Conservation (phyloP, 2,797 vertebrate species). For the Brachyalestes nurse region DNA sequence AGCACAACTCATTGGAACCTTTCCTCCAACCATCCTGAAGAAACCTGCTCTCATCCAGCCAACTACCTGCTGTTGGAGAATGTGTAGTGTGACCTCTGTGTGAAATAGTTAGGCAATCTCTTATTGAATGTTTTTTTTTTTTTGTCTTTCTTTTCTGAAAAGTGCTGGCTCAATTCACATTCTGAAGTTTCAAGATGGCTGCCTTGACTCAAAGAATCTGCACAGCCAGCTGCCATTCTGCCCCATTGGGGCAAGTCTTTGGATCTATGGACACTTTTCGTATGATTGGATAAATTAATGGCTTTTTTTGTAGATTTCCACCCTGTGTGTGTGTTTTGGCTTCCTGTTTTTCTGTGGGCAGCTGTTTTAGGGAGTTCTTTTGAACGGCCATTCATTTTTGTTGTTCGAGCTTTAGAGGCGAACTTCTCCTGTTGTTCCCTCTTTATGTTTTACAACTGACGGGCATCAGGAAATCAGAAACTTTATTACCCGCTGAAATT, state of each 20-base stretch:
- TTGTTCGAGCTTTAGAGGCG: slow-evolving; percentile 82
- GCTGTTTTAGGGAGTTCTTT: slow-evolving; percentile 82
- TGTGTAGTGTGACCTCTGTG: slow-evolving; percentile 73
- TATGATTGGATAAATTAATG: slow-evolving; percentile 68
- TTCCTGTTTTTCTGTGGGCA: slow-evolving; percentile 87
- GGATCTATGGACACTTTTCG: slow-evolving; percentile 69
- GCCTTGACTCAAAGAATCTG: slow-evolving; percentile 53
- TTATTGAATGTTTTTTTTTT: slow-evolving; percentile 62
- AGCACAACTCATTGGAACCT: slow-evolving; percentile 38
- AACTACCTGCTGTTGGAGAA: slow-evolving; percentile 79
- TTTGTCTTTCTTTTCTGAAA: slow-evolving; percentile 66
- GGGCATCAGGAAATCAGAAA: slow-evolving; percentile 72
- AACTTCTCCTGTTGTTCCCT: slow-evolving; percentile 71
- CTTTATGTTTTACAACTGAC: slow-evolving; percentile 77
- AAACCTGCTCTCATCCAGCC: slow-evolving; percentile 53
- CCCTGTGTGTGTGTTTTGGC: slow-evolving; percentile 67
- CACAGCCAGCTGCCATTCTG: slow-evolving; percentile 54
- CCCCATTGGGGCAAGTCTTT: slow-evolving; percentile 64
- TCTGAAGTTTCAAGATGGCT: slow-evolving; percentile 70
- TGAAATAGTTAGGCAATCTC: slow-evolving; percentile 66
- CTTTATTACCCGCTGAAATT: slow-evolving; percentile 74
- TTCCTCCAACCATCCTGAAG: slow-evolving; percentile 29
- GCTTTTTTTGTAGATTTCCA: slow-evolving; percentile 80
- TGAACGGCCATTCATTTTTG: slow-evolving; percentile 69
- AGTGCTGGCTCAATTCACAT: slow-evolving; percentile 64